Evolutionary conservation across 2,888 invertebrate genomes (phyloP).

Genomic region (Mythimna impura): DNA sequence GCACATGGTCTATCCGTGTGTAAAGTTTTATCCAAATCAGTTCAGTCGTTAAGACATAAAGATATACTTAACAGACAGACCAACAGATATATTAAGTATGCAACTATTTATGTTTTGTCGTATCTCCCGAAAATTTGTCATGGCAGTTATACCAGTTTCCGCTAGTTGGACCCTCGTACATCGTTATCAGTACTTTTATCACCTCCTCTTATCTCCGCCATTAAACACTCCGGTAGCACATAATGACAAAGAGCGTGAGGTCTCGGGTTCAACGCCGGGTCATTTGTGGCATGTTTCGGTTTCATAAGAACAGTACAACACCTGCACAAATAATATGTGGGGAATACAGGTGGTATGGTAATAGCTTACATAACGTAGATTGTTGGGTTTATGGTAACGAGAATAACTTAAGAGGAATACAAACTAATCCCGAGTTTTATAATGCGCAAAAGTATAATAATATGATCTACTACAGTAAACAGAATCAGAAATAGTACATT

Average conservation of each 20-base stretch:
- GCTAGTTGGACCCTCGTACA: neutral
- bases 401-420: too few species aligned
- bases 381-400: neutral
- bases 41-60: too few species aligned
- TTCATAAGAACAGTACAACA: conserved; percentile 23
- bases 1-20: too few species aligned
- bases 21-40: too few species aligned
- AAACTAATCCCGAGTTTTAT: too few species aligned
- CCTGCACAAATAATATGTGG: conserved; percentile 46
- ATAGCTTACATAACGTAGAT: neutral
- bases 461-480: too few species aligned
- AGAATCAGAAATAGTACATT: too few species aligned
- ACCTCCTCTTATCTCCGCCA: conserved; percentile 22
- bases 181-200: conserved; percentile 35
- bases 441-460: too few species aligned
- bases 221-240: conserved; percentile 22
- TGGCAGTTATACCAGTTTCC: conserved; percentile 18
- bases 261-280: conserved; percentile 40
- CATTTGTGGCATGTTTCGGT: conserved; percentile 32
- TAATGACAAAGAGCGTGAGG: conserved; percentile 39
- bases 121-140: neutral
- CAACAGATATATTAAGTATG: too few species aligned
- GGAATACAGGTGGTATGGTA: conserved; percentile 23
- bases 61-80: too few species aligned
- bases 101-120: neutral